These are phyloP conservation scores for Penaeus monodon DNA, from an alignment of 2,888 invertebrate genomes.

Conservation along the genomic window DNA sequence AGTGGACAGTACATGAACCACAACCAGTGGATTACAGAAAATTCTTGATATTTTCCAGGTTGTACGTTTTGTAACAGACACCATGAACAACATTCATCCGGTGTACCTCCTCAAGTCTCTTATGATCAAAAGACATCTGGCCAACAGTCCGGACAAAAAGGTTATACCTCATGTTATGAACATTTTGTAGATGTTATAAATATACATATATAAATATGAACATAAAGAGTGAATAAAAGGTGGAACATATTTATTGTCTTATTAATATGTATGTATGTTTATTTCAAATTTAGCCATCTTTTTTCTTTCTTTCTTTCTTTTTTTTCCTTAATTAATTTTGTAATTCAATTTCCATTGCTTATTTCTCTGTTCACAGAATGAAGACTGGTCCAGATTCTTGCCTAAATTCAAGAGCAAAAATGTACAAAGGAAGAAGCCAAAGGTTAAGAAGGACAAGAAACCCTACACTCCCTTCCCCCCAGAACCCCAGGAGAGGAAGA, in stretches of 20 bases:
- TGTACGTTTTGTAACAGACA: slow-evolving; percentile 92
- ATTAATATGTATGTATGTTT: too few species aligned
- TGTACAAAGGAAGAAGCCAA: slow-evolving; percentile 88
- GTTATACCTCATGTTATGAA: slow-evolving; percentile 15
- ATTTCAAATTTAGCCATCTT: too few species aligned
- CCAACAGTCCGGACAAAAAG: slow-evolving; percentile 90
- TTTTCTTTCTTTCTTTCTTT: not conserved
- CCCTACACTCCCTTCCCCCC: slow-evolving; percentile 98
- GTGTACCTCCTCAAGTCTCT: slow-evolving; percentile 97
- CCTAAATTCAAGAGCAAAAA: slow-evolving; percentile 94
- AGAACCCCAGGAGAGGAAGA: slow-evolving; percentile 89
- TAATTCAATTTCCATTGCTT: not conserved
- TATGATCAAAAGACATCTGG: slow-evolving; percentile 96
- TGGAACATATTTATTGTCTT: too few species aligned
- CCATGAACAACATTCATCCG: slow-evolving; percentile 99
- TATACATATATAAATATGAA: not conserved
- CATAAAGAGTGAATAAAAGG: too few species aligned
- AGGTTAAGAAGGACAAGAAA: slow-evolving; percentile 89
- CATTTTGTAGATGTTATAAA: not conserved
- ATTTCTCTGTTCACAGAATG: slow-evolving; percentile 72
- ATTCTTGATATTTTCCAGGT: slow-evolving; percentile 65
- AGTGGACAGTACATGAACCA: not conserved
- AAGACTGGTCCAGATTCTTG: slow-evolving; percentile 96
- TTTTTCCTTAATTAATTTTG: not conserved
- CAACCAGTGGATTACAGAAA: too few species aligned